Base-by-base conservation (phyloP, 2,797 vertebrate species). In the Knipowitschia caucasica region DNA sequence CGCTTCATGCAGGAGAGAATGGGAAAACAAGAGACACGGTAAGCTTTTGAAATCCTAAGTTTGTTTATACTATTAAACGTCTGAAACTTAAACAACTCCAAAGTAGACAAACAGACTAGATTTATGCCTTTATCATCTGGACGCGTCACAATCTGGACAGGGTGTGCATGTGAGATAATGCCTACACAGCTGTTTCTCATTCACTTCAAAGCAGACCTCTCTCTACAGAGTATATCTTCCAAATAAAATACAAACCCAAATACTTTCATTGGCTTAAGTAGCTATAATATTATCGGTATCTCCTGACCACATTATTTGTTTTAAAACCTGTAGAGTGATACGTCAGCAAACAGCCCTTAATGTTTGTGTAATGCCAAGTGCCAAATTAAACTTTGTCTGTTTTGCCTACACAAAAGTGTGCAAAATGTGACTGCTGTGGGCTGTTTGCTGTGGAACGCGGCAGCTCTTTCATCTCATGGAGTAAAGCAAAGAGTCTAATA, bases 1-100 rank as follows among this genome's bases (percentile, higher is more conserved):
- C 95, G 0, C 86, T 98, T 2, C 93, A 93, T 8, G 81, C 92
- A 0, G 93, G 92, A 59, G 88, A 89, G 3, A 76, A 78, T 67
- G 74, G 78, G 17, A 82, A 87, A 45, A 81, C 91, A 56, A 85
- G 84, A 56, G 85, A 85, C 59, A 83, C 82, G 1, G 96, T 99
- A 80, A 92, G 94, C 85, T 23, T 2, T 20, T 20, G 3, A 14
- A 43, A 43, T 47, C 26, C 23, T 50, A 6, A 24, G 12, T 42
- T 42, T 24, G 5, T 12, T 40, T 12, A 25, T 43, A 14, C 21
- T 23, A 24, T 42, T 5, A 42, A 42, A 7, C 7, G 21, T 7
- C 4, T 42, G 21, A 43, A 7, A n/a, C 15, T 39, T 17, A 7
- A 54, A 34, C 12, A 34, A 35, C 40, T 27, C 42, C 46, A 45